phyloP scores from a whole-genome alignment of 2,113 vertebrate species.

The Austrofundulus limnaeus region DNA sequence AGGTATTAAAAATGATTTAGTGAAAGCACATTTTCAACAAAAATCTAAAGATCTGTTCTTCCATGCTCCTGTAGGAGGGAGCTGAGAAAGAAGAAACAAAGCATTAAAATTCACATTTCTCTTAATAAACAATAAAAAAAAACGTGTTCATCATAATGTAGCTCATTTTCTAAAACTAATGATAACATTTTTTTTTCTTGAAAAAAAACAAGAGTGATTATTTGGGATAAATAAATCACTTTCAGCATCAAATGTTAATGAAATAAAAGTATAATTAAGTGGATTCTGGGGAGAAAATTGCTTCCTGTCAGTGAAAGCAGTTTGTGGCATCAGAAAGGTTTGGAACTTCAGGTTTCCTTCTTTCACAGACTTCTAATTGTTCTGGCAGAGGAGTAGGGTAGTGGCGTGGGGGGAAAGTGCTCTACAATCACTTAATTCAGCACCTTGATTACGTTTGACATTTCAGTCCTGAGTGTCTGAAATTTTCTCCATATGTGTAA shows the following conservation, averaged over 20 bases:
- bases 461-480: slow-evolving; percentile 56
- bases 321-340: slow-evolving; percentile 40
- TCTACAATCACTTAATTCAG: slow-evolving; percentile 62
- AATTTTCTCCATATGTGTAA: slow-evolving; percentile 43
- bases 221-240: slow-evolving; percentile 37
- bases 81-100: background rate
- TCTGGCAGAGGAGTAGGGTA: slow-evolving; percentile 41
- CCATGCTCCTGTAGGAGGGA: background rate
- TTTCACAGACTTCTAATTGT: slow-evolving; percentile 61
- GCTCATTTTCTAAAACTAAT: background rate
- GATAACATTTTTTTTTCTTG: background rate
- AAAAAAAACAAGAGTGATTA: slow-evolving; percentile 18
- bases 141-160: too few relatives aligned
- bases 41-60: too few relatives aligned
- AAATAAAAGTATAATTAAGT: slow-evolving; percentile 53
- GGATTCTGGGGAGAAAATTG: slow-evolving; percentile 50
- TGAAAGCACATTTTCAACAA: too few relatives aligned
- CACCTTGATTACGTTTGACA: slow-evolving; percentile 68
- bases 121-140: too few relatives aligned
- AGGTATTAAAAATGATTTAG: too few relatives aligned
- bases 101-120: background rate
- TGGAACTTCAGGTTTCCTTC: slow-evolving; percentile 24
- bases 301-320: slow-evolving; percentile 33
- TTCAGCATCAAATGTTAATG: slow-evolving; percentile 55
- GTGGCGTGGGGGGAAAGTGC: slow-evolving; percentile 29